A percentile compares a stretch with the other conserved stretches of the same genome.
These are phyloP conservation scores for Chaitophorus viminalis DNA, from an alignment of 2,888 invertebrate species.

Conservation along the genomic window DNA sequence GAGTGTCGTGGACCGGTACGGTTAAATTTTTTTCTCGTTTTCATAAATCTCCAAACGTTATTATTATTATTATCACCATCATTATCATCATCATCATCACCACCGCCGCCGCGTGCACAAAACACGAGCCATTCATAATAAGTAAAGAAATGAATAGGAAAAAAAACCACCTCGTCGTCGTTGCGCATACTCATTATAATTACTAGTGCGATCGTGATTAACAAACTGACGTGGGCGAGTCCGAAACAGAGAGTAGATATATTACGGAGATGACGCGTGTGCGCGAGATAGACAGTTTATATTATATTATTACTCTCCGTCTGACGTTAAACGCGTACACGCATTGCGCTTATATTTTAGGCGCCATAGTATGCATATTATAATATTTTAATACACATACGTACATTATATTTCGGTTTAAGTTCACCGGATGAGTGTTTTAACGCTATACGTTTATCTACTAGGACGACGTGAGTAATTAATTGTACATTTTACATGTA, in stretches of 20 bases:
- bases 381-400: too few relatives aligned
- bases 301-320: neutral
- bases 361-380: neutral
- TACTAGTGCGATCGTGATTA: neutral
- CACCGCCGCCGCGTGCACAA: neutral
- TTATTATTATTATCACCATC: neutral
- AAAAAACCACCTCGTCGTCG: neutral
- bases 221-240: constrained; percentile 30
- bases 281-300: neutral
- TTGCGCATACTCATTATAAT: neutral
- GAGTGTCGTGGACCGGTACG: neutral
- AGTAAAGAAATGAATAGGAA: neutral
- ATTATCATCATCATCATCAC: neutral
- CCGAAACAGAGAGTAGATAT: neutral
- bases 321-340: neutral
- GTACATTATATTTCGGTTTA: too few relatives aligned
- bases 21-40: neutral
- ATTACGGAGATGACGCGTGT: neutral
- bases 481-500: too few relatives aligned
- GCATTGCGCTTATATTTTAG: neutral
- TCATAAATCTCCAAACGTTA: neutral
- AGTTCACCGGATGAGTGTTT: neutral
- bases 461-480: too few relatives aligned
- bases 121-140: constrained; percentile 3
- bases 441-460: neutral